A percentile compares a stretch with the other conserved stretches of the same genome.
Evolutionary conservation across 1,140 invertebrate genomes (phyloP).

Genomic region (Lanistes nyassanus): DNA sequence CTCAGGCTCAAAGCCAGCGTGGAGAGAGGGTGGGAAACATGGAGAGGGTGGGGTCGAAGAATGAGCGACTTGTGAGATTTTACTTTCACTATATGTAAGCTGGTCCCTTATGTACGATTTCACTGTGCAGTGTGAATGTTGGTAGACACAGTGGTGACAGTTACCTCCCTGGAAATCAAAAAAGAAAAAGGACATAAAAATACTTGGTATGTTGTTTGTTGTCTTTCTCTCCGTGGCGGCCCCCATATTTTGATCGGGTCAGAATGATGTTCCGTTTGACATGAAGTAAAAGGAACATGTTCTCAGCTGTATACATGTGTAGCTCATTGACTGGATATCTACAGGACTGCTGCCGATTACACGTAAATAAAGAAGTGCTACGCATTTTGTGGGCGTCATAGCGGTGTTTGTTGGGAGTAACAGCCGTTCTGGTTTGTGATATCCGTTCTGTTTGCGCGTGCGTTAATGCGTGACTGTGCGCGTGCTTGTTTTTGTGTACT

Average conservation of each 20-base stretch:
- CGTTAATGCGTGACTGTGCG: too few relatives aligned
- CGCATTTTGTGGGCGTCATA: not conserved
- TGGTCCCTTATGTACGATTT: not conserved
- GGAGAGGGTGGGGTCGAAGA: too few relatives aligned
- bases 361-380: slow-evolving; percentile 24
- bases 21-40: too few relatives aligned
- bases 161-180: slow-evolving; percentile 25
- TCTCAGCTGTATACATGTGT: slow-evolving; percentile 1
- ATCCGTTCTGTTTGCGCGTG: too few relatives aligned
- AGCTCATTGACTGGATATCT: slow-evolving; percentile 18
- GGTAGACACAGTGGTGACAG: not conserved
- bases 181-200: too few relatives aligned
- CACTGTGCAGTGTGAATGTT: not conserved
- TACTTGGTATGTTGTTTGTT: slow-evolving; percentile 10
- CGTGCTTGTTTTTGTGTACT: too few relatives aligned
- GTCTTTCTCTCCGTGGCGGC: not conserved
- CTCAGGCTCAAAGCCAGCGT: too few relatives aligned
- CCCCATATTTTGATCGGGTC: not conserved
- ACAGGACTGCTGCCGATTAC: slow-evolving; percentile 24
- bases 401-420: too few relatives aligned
- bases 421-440: too few relatives aligned
- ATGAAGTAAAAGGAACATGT: slow-evolving; percentile 12
- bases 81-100: not conserved
- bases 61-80: not conserved
- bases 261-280: not conserved